Evolutionary conservation across 1,140 invertebrate species (phyloP).

Genomic region (Solen grandis): DNA sequence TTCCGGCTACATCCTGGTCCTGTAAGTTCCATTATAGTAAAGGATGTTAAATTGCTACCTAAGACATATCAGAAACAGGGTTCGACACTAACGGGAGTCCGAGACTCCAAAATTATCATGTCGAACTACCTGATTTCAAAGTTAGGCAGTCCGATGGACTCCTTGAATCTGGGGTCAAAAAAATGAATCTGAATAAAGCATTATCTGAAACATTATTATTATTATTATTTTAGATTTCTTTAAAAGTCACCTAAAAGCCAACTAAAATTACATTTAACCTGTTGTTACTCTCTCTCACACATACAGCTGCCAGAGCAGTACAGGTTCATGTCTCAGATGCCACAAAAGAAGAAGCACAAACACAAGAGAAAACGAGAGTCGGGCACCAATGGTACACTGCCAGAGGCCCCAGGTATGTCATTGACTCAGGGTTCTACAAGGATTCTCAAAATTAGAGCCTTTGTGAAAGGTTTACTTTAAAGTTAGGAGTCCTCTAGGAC

Average conservation of each 20-base stretch:
- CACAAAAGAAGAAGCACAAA: constrained; percentile 92
- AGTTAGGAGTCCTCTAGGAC: neutral
- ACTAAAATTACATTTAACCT: too few relatives aligned
- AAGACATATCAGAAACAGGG: neutral
- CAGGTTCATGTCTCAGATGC: constrained; percentile 94
- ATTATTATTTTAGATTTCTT: too few relatives aligned
- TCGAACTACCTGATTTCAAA: too few relatives aligned
- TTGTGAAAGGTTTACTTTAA: neutral
- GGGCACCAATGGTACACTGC: constrained; percentile 82
- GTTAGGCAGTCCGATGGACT: neutral
- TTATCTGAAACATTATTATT: too few relatives aligned
- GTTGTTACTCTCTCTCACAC: too few relatives aligned
- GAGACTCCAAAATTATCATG: too few relatives aligned
- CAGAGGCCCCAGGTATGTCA: constrained; percentile 75
- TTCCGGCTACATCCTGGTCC: constrained; percentile 98
- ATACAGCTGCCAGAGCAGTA: constrained; percentile 96
- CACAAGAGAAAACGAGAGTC: constrained; percentile 94
- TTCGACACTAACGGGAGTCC: neutral
- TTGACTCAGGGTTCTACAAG: neutral
- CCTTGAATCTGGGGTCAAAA: neutral
- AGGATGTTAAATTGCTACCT: neutral
- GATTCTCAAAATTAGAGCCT: neutral
- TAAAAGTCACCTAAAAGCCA: too few relatives aligned
- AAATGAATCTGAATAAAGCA: too few relatives aligned
- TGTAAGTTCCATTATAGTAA: constrained; percentile 85